These are phyloP conservation scores for Caranx melampygus DNA, from an alignment of 2,113 vertebrate genomes.

Conservation along the genomic window DNA sequence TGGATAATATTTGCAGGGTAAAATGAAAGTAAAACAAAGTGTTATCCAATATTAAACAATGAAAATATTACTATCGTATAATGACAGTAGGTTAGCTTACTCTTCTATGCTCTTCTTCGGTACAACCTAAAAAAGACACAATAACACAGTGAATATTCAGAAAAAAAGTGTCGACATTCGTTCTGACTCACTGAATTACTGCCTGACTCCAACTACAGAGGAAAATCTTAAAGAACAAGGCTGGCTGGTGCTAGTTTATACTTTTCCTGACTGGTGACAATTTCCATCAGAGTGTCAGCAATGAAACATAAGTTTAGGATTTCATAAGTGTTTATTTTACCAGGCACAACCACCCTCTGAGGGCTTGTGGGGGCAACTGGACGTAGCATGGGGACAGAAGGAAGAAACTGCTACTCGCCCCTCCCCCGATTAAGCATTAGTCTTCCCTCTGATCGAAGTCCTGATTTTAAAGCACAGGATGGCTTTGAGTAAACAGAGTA, in stretches of 20 bases:
- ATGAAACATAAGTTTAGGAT: too few relatives aligned
- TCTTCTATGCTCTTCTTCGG: too few relatives aligned
- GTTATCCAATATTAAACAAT: not conserved
- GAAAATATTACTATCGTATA: not conserved
- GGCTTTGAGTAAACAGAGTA: too few relatives aligned
- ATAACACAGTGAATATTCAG: slow-evolving; percentile 17
- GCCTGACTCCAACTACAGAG: not conserved
- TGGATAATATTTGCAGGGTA: not conserved
- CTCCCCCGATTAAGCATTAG: too few relatives aligned
- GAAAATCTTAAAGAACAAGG: not conserved
- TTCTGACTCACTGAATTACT: not conserved
- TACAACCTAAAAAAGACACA: slow-evolving; percentile 21
- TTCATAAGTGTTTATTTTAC: too few relatives aligned
- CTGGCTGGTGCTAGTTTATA: not conserved
- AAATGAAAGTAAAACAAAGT: not conserved
- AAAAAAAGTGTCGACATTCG: not conserved
- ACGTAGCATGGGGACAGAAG: too few relatives aligned
- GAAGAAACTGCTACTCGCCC: too few relatives aligned
- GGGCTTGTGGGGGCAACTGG: too few relatives aligned
- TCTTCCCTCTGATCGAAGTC: too few relatives aligned
- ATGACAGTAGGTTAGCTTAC: too few relatives aligned
- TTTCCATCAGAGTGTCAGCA: not conserved
- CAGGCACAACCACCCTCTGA: too few relatives aligned
- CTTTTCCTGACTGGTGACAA: not conserved
- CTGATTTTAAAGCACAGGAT: too few relatives aligned